Conservation (phyloP, 2,888 invertebrate species). For the Drosophila rubida region DNA sequence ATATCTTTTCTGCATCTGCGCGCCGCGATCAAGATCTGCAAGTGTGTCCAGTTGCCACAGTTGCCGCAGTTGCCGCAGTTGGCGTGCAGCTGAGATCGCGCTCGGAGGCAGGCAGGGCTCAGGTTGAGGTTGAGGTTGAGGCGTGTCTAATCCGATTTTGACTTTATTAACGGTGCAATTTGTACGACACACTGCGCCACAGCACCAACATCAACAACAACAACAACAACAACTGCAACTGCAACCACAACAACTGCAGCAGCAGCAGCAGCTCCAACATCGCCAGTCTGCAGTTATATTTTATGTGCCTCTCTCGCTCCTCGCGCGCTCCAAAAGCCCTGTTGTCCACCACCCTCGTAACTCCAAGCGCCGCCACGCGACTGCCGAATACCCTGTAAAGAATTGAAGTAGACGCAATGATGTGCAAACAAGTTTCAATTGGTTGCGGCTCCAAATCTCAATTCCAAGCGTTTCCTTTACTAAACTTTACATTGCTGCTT, state of each 20-base stretch:
- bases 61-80: slow-evolving; percentile 2
- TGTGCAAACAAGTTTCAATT: too few species aligned
- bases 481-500: too few species aligned
- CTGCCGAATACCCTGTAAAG: slow-evolving; percentile 5
- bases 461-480: too few species aligned
- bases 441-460: too few species aligned
- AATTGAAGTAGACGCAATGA: too few species aligned
- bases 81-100: slow-evolving; percentile 51
- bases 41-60: slow-evolving; percentile 44
- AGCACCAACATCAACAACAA: slow-evolving; percentile 15
- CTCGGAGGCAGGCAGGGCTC: slow-evolving; percentile 12
- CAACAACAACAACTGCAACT: slow-evolving; percentile 4
- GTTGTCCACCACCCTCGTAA: background rate
- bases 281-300: slow-evolving; percentile 20
- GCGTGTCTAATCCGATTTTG: slow-evolving; percentile 75
- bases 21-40: slow-evolving; percentile 15
- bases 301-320: background rate
- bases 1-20: slow-evolving; percentile 41
- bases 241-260: slow-evolving; percentile 3
- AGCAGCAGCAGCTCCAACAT: background rate
- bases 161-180: slow-evolving; percentile 78
- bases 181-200: slow-evolving; percentile 65
- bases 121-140: slow-evolving; percentile 27
- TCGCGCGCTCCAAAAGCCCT: background rate
- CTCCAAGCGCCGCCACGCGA: background rate